Evolutionary conservation across 2,797 vertebrate species (phyloP).

Genomic region (Poliocrania exsul): DNA sequence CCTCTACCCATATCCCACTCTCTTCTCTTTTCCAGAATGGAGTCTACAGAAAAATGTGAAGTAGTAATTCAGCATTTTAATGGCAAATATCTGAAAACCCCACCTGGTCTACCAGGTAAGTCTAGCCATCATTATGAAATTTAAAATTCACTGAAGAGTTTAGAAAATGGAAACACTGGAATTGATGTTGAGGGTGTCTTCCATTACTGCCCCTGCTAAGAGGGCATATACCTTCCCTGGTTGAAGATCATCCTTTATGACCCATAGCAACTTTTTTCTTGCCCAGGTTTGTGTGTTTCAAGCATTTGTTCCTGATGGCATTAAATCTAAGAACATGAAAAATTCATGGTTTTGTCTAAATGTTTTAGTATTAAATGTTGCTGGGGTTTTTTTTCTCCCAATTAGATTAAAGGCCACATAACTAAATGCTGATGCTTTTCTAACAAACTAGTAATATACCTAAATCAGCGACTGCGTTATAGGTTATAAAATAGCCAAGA

Average conservation of each 20-base stretch:
- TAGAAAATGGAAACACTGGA: neutral
- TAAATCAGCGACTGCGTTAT: neutral
- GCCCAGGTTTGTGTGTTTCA: neutral
- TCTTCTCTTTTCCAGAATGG: constrained; percentile 86
- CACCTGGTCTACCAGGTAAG: constrained; percentile 95
- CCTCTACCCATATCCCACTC: neutral
- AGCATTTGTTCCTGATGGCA: neutral
- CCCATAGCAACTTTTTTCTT: neutral
- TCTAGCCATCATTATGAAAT: neutral
- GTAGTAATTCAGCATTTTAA: constrained; percentile 99
- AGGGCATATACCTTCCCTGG: rapidly evolving
- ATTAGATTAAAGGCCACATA: neutral
- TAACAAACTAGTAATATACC: neutral
- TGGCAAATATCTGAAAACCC: constrained; percentile 97
- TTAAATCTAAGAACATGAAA: neutral
- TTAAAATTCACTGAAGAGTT: neutral
- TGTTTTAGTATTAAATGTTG: neutral
- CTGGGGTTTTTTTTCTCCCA: neutral
- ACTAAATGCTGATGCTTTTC: neutral
- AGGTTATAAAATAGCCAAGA: neutral
- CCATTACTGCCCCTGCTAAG: neutral
- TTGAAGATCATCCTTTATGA: neutral
- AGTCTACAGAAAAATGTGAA: constrained; percentile 98
- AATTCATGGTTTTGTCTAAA: neutral
- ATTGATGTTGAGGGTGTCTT: neutral